Evolutionary conservation across 2,113 vertebrate genomes (phyloP), one percentile per base, ranked within the genome.

Genomic region (Gracilinanus agilis): DNA sequence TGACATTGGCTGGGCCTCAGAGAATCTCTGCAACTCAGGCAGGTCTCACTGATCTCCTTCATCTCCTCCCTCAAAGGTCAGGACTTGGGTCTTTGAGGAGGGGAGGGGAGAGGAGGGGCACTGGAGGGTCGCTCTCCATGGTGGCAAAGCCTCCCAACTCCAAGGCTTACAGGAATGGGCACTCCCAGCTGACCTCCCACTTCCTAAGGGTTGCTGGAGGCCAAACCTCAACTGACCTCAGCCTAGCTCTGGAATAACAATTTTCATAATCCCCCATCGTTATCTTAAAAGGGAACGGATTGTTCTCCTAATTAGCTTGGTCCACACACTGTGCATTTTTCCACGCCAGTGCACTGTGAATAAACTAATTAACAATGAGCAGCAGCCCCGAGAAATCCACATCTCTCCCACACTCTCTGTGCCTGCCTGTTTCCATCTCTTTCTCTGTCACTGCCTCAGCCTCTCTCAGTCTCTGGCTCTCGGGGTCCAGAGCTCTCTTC

Each of bases 291-390:
- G 98, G 97, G 98, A 98, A 97, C 0, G 97, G 96, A 98, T 98
- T 98, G 98, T 98, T 98, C 98, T 98, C 97, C 96, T 98, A 98
- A 98, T 98, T 98, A 98, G 98, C 98, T 98, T 96, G 91, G 34
- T 98, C 97, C 98, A 98, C 97, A 98, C 53, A 93, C 97, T 98
- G 97, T 98, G 98, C 98, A 96, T 98, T 98, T 98, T 98, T 97
- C 97, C 98, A 98, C 98, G 98, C 98, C 98, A 98, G 98, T 98
- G 97, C 97, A 97, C 96, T 98, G 94, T 97, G 98, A 97, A 97
- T 98, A 98, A 98, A 98, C 98, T 98, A 98, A 98, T 98, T 98
- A 98, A 98, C 98, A 97, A 97, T 98, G 98, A 98, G 98, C 98
- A 97, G 98, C 97, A 98, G 98, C 98, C 97, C 96, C 97, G 96